These are phyloP conservation scores for Muscicapa adusta DNA, from an alignment of 2,113 vertebrate genomes.

Conservation along the genomic window DNA sequence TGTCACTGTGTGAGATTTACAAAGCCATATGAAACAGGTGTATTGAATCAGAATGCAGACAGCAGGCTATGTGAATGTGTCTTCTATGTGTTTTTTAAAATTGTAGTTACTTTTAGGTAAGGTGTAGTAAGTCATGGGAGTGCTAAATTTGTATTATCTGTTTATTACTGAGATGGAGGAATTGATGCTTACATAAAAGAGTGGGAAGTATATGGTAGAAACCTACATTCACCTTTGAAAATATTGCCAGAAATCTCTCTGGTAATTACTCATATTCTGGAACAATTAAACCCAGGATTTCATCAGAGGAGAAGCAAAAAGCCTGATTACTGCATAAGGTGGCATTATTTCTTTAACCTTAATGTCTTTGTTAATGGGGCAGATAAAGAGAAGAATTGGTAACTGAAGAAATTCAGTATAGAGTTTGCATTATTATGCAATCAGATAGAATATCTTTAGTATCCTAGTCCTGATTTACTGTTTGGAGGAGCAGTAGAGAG, in stretches of 20 bases:
- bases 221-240: neutral
- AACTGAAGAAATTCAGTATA: neutral
- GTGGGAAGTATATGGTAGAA: neutral
- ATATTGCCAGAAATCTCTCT: neutral
- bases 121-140: neutral
- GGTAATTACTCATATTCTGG: neutral
- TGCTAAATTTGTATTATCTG: neutral
- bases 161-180: neutral
- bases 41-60: neutral
- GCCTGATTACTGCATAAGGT: neutral
- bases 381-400: neutral
- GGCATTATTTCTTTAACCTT: neutral
- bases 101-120: neutral
- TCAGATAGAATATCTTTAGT: neutral
- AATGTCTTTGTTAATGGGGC: neutral
- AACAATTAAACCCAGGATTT: neutral
- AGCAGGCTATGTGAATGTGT: neutral
- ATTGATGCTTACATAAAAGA: neutral
- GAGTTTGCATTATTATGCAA: neutral
- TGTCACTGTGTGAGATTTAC: neutral
- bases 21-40: neutral
- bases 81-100: neutral
- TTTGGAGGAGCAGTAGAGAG: neutral
- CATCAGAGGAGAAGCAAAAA: neutral
- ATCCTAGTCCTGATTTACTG: neutral